Evolutionary conservation across 2,888 invertebrate species (phyloP), one percentile per base, ranked within the genome.

Genomic region (Drosophila seclusa): DNA sequence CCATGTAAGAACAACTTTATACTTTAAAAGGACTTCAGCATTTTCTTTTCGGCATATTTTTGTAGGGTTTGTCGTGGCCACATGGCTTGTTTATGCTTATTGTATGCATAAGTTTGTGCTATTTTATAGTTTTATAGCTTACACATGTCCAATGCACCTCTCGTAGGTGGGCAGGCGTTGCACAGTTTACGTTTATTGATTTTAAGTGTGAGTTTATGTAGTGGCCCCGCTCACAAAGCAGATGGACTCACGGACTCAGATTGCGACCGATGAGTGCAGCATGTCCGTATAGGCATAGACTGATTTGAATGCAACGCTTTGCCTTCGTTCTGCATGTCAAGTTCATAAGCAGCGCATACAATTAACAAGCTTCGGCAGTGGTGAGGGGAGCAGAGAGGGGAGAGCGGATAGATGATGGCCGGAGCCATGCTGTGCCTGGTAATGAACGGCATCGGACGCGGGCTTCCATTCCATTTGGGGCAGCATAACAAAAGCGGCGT

Each of bases 131-230:
- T 81, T 87, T 78, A 83, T 77, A 61, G 80, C 80, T 61, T 72
- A 73, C 83, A 82, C 72, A 83, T 80, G 85, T 83, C 78, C 75
- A 68, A 55, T 11, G 34, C 32, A 54, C 38, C n/a, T 38, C 42
- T 72, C 61, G 80, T 78, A 78, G 72, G 71, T 83, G 86, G 83
- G 83, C 80, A 68, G 78, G 82, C 72, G 76, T 79, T 80, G 84
- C 74, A 68, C 86, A 82, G 79, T 81, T 80, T 81, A 76, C 83
- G 82, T 82, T 87, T 87, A 87, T 87, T 87, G 88, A 87, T 86
- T 87, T 84, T 82, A 86, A 84, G 88, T 88, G 87, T 87, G 83
- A 87, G 85, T 83, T 87, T 87, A 86, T 87, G 83, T 75, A 61
- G 59, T 68, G 73, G 69, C 50, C 65, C 34, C 52, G 67, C 34